Percentiles rank a stretch among this genome's conserved stretches.
Evolutionary conservation across 2,113 vertebrate species (phyloP).

Genomic region (Litocranius walleri): DNA sequence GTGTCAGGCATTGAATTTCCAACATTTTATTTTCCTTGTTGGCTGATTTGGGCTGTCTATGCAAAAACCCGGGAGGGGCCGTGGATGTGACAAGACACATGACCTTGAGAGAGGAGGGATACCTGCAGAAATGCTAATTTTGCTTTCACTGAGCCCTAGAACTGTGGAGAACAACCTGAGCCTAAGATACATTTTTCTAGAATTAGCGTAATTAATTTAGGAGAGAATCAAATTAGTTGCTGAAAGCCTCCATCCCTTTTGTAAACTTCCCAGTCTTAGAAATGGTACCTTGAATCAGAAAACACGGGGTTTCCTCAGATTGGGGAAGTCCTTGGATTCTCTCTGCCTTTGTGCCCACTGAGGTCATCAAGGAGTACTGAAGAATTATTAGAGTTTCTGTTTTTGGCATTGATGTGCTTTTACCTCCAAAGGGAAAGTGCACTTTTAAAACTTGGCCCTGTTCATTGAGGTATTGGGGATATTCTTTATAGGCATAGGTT

Average conservation of each 20-base stretch:
- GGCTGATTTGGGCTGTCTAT: neutral
- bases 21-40: conserved; percentile 1
- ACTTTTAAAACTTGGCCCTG: neutral
- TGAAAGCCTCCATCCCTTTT: neutral
- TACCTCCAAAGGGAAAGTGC: neutral
- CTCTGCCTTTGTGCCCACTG: neutral
- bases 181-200: neutral
- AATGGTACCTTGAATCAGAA: neutral
- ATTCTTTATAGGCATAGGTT: neutral
- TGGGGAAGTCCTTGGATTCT: neutral
- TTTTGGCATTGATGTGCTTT: neutral
- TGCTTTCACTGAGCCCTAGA: neutral
- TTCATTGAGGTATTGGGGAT: neutral
- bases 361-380: neutral
- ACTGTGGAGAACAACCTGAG: neutral
- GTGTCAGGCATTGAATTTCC: neutral
- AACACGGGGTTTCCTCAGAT: neutral
- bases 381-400: neutral
- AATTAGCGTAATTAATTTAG: neutral
- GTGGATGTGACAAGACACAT: neutral
- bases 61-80: neutral
- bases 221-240: neutral
- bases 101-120: neutral
- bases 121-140: neutral
- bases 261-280: neutral